These are phyloP conservation scores for Ceuthmochares aereus DNA, from an alignment of 2,113 vertebrate species.

Conservation along the genomic window DNA sequence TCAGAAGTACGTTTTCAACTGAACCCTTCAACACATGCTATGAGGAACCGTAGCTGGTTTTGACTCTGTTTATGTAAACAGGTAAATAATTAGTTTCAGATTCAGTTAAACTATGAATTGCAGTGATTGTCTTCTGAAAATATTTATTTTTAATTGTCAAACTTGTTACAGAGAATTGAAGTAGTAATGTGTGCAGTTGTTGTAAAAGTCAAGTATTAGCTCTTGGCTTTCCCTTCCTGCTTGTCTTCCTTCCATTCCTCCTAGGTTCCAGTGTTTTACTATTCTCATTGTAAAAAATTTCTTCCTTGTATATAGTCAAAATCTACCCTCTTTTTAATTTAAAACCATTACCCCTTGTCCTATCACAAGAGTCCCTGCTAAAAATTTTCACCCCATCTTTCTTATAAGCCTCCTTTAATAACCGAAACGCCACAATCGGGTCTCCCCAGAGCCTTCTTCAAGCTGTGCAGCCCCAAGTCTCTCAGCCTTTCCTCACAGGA, in stretches of 20 bases:
- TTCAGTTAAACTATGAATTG: neutral
- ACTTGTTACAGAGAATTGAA: neutral
- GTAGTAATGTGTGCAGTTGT: neutral
- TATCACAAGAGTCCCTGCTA: no score
- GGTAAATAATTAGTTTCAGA: neutral
- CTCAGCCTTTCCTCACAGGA: no score
- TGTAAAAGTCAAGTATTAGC: neutral
- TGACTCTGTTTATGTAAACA: neutral
- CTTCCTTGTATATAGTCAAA: no score
- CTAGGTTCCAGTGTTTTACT: no score
- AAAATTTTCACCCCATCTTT: no score
- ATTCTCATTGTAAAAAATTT: no score
- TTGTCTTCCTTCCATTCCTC: neutral
- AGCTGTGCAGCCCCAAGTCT: no score
- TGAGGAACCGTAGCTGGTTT: neutral
- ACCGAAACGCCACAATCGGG: no score
- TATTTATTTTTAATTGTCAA: neutral
- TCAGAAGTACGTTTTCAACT: conserved; percentile 25
- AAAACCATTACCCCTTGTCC: no score
- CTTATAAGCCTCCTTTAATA: no score
- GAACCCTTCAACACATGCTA: neutral
- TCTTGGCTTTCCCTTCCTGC: neutral
- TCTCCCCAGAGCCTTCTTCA: no score
- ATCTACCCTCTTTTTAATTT: no score
- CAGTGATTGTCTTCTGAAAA: neutral